Evolutionary conservation across 2,888 invertebrate species (phyloP), one percentile per base, ranked within the genome.

Genomic region (Dinocampus coccinellae): DNA sequence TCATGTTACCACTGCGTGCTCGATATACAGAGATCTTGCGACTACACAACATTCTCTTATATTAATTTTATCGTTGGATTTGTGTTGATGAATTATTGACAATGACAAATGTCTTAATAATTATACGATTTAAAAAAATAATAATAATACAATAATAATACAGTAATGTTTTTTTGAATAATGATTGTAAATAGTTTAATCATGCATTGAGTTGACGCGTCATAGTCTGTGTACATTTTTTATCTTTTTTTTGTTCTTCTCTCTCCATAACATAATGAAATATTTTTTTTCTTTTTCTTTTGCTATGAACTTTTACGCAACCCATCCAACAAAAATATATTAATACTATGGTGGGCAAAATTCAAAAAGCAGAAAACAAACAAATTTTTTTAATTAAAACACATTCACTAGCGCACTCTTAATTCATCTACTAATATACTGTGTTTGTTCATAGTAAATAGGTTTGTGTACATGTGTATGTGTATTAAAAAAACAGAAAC

Each of bases 291-390:
- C 39, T 24, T 36, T 34, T 39, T 29, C 20, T 63, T 20, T 20
- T n/a, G 52, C 33, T 55, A n/a, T 63, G 39, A 34, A 22, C 47
- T 42, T 55, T 67, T 36, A 42, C 68, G 69, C 75, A 74, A 73
- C 70, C 68, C 75, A 75, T 77, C 75, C 78, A 79, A 79, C 78
- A 85, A 85, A 57, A 85, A 85, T 85, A 85, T 84, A 84, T 85
- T 85, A 85, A 85, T 85, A 85, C 83, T 84, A 84, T 75, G 53
- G 42, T 62, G 60, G 42, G 42, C 42, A 2, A 47, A n/a, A 16
- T 47, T 47, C 6, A 20, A 20, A n/a, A 16, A 6, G n/a, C 7
- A 16, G 42, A 53, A 57, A 68, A 55, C 22, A 53, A 53, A 69
- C 16, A 62, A 62, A 33, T 36, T 24, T 20, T 55, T n/a, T n/a